These are phyloP conservation scores for Pocillopora meandrina DNA, from an alignment of 92 coral and sea anemone genomes.

Conservation along the genomic window DNA sequence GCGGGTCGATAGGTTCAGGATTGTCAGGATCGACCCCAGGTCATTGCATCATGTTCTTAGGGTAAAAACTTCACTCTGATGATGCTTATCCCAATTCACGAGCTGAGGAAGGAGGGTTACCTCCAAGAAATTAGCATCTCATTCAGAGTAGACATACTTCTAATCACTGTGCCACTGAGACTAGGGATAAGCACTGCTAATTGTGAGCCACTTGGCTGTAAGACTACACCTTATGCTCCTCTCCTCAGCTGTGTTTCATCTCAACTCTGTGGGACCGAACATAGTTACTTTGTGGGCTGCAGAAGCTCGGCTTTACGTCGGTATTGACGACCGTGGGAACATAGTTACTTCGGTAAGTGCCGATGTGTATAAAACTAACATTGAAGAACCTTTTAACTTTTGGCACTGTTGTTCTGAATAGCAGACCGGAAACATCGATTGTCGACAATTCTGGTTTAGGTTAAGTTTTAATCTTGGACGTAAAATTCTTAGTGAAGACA, in stretches of 20 bases:
- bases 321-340: conserved; percentile 52
- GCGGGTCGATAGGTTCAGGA: no score
- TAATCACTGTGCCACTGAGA: no score
- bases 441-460: background rate
- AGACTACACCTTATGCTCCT: background rate
- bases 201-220: background rate
- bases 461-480: no score
- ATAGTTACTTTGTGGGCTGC: conserved; percentile 37
- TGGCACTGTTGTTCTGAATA: background rate
- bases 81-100: no score
- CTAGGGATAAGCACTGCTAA: background rate
- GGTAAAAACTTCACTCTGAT: no score
- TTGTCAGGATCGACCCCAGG: no score
- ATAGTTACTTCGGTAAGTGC: conserved; percentile 37
- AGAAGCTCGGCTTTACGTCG: conserved; percentile 45
- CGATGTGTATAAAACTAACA: background rate
- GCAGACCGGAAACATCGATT: no score
- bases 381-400: background rate
- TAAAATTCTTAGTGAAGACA: no score
- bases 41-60: no score
- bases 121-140: no score
- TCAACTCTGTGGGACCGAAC: conserved; percentile 37
- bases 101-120: no score
- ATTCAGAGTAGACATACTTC: no score
- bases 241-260: conserved; percentile 33